These are phyloP conservation scores for Trichopria drosophilae DNA, from an alignment of 2,888 invertebrate genomes.

Conservation along the genomic window DNA sequence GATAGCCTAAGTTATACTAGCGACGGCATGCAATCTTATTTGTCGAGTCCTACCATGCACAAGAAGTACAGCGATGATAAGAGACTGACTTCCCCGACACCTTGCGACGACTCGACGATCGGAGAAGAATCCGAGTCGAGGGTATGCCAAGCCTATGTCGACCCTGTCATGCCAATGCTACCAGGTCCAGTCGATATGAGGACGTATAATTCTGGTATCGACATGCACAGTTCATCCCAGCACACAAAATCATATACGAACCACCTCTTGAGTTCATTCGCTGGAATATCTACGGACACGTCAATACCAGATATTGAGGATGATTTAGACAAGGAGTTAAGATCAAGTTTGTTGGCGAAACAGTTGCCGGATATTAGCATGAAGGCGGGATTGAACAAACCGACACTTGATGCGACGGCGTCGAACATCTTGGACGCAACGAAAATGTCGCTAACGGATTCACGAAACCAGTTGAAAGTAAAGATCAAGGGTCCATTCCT, in stretches of 20 bases:
- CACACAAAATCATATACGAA: constrained; percentile 66
- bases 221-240: constrained; percentile 62
- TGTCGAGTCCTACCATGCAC: constrained; percentile 42
- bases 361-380: constrained; percentile 50
- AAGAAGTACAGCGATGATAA: constrained; percentile 48
- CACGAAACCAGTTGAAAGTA: constrained; percentile 83
- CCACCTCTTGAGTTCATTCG: constrained; percentile 68
- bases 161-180: constrained; percentile 72
- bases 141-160: constrained; percentile 59
- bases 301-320: constrained; percentile 76
- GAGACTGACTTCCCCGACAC: constrained; percentile 46
- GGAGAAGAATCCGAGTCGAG: constrained; percentile 41
- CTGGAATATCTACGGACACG: constrained; percentile 71
- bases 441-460: constrained; percentile 77
- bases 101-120: constrained; percentile 36
- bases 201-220: constrained; percentile 72
- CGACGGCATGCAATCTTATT: constrained; percentile 37
- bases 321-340: constrained; percentile 76
- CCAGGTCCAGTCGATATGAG: constrained; percentile 91
- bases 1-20: constrained; percentile 33
- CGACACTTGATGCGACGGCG: constrained; percentile 38
- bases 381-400: constrained; percentile 35
- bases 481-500: constrained; percentile 89
- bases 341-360: constrained; percentile 67
- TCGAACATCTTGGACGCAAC: constrained; percentile 60